A percentile compares a stretch with the other conserved stretches of the same genome.
phyloP scores from a whole-genome alignment of 64 coral and sea anemone species.

The Acropora yongei region DNA sequence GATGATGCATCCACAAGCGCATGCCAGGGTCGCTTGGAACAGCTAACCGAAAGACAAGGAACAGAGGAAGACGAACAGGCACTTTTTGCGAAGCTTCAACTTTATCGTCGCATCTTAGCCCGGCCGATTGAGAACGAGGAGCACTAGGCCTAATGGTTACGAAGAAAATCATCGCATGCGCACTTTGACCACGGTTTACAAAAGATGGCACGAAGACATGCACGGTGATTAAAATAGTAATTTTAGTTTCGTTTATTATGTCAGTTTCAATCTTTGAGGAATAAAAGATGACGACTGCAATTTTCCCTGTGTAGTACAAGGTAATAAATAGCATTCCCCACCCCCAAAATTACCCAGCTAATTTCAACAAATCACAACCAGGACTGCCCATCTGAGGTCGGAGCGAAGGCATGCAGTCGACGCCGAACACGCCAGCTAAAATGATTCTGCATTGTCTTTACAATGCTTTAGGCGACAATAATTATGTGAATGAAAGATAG shows the following conservation, averaged over 20 bases:
- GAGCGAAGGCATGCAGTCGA: neutral
- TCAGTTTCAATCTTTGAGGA: slow-evolving; percentile 20
- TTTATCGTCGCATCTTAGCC: no score
- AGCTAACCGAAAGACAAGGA: neutral
- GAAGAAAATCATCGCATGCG: neutral
- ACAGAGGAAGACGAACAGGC: neutral
- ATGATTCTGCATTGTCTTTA: no score
- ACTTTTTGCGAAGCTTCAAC: neutral
- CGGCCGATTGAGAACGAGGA: no score
- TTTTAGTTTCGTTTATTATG: slow-evolving; percentile 1
- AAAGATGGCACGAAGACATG: no score
- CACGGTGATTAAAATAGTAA: neutral
- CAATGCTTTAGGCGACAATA: no score
- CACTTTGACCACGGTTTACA: no score
- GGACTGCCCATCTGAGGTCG: no score
- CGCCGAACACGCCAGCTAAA: neutral
- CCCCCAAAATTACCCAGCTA: no score
- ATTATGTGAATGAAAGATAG: no score
- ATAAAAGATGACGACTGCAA: neutral
- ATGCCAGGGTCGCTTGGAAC: neutral
- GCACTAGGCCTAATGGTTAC: neutral
- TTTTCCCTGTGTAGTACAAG: neutral
- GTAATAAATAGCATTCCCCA: neutral
- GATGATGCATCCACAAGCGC: neutral
- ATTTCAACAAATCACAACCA: no score